Evolutionary conservation across 2,113 vertebrate genomes (phyloP).

Genomic region (Syngnathus floridae): DNA sequence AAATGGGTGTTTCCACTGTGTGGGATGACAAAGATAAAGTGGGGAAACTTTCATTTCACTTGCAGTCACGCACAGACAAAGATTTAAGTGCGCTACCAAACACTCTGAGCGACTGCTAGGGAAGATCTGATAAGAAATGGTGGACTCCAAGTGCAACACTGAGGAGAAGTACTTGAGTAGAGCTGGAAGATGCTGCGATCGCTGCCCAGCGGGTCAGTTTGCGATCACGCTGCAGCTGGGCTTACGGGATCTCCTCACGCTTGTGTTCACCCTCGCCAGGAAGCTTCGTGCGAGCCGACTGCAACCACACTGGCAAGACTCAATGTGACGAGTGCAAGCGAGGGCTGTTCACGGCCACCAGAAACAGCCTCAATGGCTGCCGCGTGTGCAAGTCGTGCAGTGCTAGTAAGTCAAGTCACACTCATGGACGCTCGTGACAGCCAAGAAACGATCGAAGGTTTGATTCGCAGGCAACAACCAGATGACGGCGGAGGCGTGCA

Average conservation of each 20-base stretch:
- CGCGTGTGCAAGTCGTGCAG: conserved; percentile 26
- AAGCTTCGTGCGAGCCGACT: conserved; percentile 11
- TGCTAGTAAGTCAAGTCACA: conserved; percentile 46
- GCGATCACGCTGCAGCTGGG: not conserved
- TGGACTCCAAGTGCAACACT: not conserved
- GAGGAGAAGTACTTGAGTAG: rapidly evolving
- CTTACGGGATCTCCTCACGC: not conserved
- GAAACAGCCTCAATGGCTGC: conserved; percentile 22
- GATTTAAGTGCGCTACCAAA: no score
- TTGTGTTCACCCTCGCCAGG: conserved; percentile 41
- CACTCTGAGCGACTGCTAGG: not conserved
- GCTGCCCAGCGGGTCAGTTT: conserved; percentile 54
- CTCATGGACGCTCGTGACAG: no score
- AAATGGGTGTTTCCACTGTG: conserved; percentile 59
- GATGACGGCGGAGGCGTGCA: conserved; percentile 5
- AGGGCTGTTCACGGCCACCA: conserved; percentile 1
- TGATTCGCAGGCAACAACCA: conserved; percentile 10
- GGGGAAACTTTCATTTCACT: conserved; percentile 7
- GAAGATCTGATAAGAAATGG: conserved; percentile 1
- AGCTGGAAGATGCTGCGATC: conserved; percentile 24
- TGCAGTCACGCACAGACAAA: conserved; percentile 3
- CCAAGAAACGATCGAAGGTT: no score
- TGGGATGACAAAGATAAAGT: conserved; percentile 43
- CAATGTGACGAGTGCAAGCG: conserved; percentile 31
- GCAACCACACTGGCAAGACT: rapidly evolving